These are phyloP conservation scores for Cecropterus lyciades DNA, from an alignment of 1,140 invertebrate species.

Conservation along the genomic window DNA sequence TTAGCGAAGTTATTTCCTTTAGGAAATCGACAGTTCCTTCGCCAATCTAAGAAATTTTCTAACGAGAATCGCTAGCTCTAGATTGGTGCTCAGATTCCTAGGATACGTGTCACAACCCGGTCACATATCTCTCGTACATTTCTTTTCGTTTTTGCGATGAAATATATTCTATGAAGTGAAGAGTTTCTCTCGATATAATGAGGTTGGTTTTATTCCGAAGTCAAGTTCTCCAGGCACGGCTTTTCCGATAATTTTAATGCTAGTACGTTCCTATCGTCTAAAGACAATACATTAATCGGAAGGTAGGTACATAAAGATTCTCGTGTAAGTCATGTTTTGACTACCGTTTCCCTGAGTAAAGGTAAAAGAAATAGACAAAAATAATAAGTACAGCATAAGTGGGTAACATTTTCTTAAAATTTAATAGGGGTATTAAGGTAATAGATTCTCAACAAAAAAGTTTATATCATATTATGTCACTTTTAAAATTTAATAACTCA, in stretches of 20 bases:
- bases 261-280: neutral
- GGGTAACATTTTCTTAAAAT: too few relatives aligned
- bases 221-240: constrained; percentile 5
- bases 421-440: too few relatives aligned
- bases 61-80: constrained; percentile 29
- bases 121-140: constrained; percentile 32
- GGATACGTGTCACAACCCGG: constrained; percentile 16
- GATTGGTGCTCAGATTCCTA: constrained; percentile 33
- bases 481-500: too few relatives aligned
- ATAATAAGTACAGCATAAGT: too few relatives aligned
- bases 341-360: too few relatives aligned
- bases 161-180: constrained; percentile 28
- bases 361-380: too few relatives aligned
- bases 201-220: constrained; percentile 27
- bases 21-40: constrained; percentile 53
- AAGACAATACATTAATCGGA: too few relatives aligned
- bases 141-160: constrained; percentile 28
- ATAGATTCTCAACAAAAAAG: too few relatives aligned
- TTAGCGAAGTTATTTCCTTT: constrained; percentile 47
- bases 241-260: constrained; percentile 11
- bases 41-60: constrained; percentile 42
- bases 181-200: constrained; percentile 28
- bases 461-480: too few relatives aligned
- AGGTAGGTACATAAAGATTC: too few relatives aligned
- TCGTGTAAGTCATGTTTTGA: too few relatives aligned